Base-by-base conservation (phyloP, 2,888 invertebrate species). In the Agrochola lychnidis region DNA sequence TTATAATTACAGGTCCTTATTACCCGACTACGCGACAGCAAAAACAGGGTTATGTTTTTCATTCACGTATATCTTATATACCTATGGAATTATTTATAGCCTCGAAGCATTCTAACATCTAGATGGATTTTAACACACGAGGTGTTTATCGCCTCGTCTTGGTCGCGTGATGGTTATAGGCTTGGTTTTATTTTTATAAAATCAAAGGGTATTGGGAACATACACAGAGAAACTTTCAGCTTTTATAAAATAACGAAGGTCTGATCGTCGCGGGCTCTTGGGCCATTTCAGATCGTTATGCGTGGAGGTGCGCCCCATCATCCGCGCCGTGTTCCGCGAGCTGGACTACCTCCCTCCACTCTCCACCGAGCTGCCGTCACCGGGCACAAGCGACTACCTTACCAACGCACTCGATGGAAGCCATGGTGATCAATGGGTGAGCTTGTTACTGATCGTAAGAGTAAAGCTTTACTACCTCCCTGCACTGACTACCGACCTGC, bases 271-370 rank as follows among this genome's bases (percentile, higher is more conserved):
- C 30, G 30, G 30, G 30, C 30, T 30, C 30, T 30, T 30, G 30
- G 30, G 30, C 30, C 30, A 30, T 36, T 36, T 10, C 76, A 92
- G 93, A 9, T 89, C 89, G 4, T 73, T 92, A 48, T 94, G 95
- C 45, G 84, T 89, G 3, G 94, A 95, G 75, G 94, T 95, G 40
- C 88, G 94, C 0, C 87, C 89, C 0, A 91, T 95, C 4, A 90
- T 95, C 1, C 91, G 94, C 6, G 90, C 90, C 22, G 94, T 94
- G 64, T 94, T 95, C 84, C 90, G 93, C 0, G 93, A 92, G 40
- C 70, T 90, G 14, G 91, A 93, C 75, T 85, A 78, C 76, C 88
- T 93, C 42, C 93, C 94, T 0, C 93, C 93, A 2, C 89, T 93
- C 4, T 63, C 84, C 6, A 67, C 79, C 0, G 73, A 70, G 62